A percentile compares a stretch with the other conserved stretches of the same genome.
These are phyloP conservation scores for Poecile atricapillus DNA, from an alignment of 2,113 vertebrate species.

Conservation along the genomic window DNA sequence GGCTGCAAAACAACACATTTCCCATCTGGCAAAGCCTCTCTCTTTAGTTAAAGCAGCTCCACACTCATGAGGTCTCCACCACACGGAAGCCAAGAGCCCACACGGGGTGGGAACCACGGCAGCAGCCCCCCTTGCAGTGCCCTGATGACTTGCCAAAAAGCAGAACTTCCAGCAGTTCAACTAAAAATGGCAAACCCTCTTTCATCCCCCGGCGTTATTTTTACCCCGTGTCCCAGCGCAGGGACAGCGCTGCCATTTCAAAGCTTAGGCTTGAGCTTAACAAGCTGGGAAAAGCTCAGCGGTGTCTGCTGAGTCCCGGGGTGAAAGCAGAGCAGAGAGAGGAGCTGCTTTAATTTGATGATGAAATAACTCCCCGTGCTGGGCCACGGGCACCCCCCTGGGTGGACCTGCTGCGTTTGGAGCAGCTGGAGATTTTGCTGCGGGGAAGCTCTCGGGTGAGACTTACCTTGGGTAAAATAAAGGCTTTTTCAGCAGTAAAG, in stretches of 20 bases:
- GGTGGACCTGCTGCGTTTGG: not conserved
- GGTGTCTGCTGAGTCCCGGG: not conserved
- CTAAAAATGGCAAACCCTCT: constrained; percentile 14
- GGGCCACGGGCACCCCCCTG: not conserved
- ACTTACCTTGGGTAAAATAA: not conserved
- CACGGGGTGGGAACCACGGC: not conserved
- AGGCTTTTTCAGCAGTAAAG: not conserved
- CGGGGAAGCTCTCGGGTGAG: not conserved
- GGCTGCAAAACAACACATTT: not conserved
- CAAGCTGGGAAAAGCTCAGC: not conserved
- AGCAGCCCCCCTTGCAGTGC: not conserved
- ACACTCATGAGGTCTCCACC: not conserved
- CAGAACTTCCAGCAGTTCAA: constrained; percentile 7
- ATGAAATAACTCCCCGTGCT: not conserved
- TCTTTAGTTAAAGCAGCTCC: not conserved
- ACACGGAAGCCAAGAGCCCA: not conserved
- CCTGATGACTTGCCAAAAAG: not conserved
- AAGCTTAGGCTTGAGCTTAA: constrained; percentile 7
- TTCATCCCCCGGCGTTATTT: not conserved
- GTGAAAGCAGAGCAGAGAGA: not conserved
- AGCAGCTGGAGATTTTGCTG: not conserved
- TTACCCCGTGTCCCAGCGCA: not conserved
- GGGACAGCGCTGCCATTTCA: constrained; percentile 6
- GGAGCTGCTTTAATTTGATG: not conserved
- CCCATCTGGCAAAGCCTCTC: not conserved